Base-by-base conservation (phyloP, 2,888 invertebrate species). In the Ceramica pisi region DNA sequence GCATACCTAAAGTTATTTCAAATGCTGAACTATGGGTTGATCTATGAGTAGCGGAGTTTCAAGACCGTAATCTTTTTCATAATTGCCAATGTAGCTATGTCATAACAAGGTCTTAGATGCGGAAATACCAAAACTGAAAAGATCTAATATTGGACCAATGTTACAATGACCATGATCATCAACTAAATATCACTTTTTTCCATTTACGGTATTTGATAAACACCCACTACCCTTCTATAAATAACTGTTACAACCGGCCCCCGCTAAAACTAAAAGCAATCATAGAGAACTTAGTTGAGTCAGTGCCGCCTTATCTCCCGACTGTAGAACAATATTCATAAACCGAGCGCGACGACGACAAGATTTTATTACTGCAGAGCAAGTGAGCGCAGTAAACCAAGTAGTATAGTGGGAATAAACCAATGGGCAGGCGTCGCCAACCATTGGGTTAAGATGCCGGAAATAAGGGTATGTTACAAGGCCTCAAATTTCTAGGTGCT, bases 331-430 rank as follows among this genome's bases (percentile, higher is more conserved):
- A 93, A 92, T 94, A 94, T 93, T 92, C 94, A 94, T 94, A 94
- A 93, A 93, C 86, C 89, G 89, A 41, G 57, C 84, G 85, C 89
- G 89, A 88, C 91, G 90, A 85, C 91, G 88, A 89, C 91, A 92
- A 92, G 94, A 94, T 94, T 95, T 96, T 95, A 95, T 95, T 93
- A 92, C 95, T 88, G 75, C 38, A 41, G 86, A 88, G 88, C 86
- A 80, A 86, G 88, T 87, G 88, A 88, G 87, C 77, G 81, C 87
- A 82, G 88, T 91, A 92, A 91, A 91, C 89, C 84, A 86, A 88
- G 87, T 89, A 88, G 90, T 91, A 89, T 90, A 90, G 82, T 85
- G 84, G 87, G 86, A 89, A 91, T 92, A 92, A 92, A 93, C 91
- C 90, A 90, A 87, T 85, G 77, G 62, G 14, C 90, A 92, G 92